A percentile compares a stretch with the other conserved stretches of the same genome.
Evolutionary conservation across 2,113 vertebrate species (phyloP).

Genomic region (Porphyrio hochstetteri): DNA sequence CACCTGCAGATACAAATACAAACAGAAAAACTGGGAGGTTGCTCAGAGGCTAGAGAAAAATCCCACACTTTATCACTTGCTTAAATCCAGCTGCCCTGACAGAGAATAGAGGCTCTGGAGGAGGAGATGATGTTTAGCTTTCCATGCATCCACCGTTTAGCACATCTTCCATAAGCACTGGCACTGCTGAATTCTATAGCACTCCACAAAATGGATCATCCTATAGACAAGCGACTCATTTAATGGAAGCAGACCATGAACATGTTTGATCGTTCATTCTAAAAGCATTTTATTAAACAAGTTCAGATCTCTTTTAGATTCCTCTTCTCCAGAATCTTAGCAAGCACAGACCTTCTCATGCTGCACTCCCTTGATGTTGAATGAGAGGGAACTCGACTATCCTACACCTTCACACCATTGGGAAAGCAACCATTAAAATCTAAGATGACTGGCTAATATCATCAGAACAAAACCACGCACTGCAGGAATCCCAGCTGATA

Average conservation of each 20-base stretch:
- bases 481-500: background rate
- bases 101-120: background rate
- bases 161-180: background rate
- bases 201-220: background rate
- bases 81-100: background rate
- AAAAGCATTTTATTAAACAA: background rate
- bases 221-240: background rate
- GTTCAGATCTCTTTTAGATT: background rate
- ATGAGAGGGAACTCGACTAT: background rate
- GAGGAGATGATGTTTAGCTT: background rate
- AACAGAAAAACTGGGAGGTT: background rate
- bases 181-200: background rate
- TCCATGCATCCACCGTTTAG: background rate
- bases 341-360: background rate
- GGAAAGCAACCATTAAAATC: background rate
- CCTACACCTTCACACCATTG: background rate
- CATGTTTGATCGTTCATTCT: background rate
- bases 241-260: background rate
- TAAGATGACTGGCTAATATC: background rate
- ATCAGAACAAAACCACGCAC: background rate
- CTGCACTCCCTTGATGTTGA: background rate
- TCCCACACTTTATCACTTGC: background rate
- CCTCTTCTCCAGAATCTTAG: background rate
- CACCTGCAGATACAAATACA: conserved; percentile 20
- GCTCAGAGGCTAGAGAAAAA: background rate